Conservation (phyloP, 2,113 vertebrate species). For the Gymnobelideus leadbeateri region DNA sequence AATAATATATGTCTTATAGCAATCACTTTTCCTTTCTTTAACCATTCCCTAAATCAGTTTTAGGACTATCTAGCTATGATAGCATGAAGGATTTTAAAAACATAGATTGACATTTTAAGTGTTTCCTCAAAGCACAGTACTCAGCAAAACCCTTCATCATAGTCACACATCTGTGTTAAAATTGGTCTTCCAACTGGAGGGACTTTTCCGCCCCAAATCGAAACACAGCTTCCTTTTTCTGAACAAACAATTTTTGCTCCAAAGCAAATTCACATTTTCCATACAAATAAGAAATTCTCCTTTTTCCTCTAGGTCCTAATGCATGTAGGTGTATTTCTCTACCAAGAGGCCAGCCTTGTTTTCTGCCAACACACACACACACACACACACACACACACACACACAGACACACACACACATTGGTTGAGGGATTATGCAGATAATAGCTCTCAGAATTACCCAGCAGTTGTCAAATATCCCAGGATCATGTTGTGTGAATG, state of each 20-base stretch:
- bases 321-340: not conserved
- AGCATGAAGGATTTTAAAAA: slow-evolving; percentile 74
- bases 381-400: too few species aligned
- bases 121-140: slow-evolving; percentile 61
- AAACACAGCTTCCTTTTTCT: slow-evolving; percentile 68
- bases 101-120: slow-evolving; percentile 77
- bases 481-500: slow-evolving; percentile 91
- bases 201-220: slow-evolving; percentile 71
- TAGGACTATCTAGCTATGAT: slow-evolving; percentile 76
- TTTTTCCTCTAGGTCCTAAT: not conserved
- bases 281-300: slow-evolving; percentile 52
- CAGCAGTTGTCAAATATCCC: slow-evolving; percentile 85
- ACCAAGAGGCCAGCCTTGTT: not conserved
- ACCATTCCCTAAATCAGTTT: slow-evolving; percentile 46
- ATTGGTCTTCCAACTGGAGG: slow-evolving; percentile 58
- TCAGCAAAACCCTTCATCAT: slow-evolving; percentile 77
- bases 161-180: slow-evolving; percentile 73
- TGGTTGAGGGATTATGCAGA: slow-evolving; percentile 75
- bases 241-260: slow-evolving; percentile 42
- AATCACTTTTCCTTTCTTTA: slow-evolving; percentile 58
- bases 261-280: slow-evolving; percentile 52
- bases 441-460: slow-evolving; percentile 75
- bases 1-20: slow-evolving; percentile 69
- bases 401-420: not conserved
- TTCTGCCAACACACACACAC: not conserved